Conservation (phyloP, 2,113 vertebrate genomes). For the Puntigrus tetrazona region DNA sequence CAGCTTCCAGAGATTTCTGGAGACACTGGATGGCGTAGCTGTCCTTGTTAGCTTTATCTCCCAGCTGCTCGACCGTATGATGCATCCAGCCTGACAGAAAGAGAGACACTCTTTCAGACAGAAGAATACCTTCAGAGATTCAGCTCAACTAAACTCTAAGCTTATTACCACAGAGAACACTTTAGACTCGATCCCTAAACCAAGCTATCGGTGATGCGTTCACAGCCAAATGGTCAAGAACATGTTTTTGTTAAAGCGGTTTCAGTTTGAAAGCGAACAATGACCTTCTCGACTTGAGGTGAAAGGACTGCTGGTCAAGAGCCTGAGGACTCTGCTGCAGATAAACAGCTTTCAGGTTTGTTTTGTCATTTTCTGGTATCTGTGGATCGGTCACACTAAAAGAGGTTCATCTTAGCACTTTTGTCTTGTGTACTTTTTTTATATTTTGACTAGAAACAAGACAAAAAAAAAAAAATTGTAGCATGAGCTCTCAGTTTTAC, state of each 20-base stretch:
- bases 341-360: background rate
- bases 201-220: background rate
- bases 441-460: no score
- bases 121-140: background rate
- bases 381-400: background rate
- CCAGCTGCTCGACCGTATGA: constrained; percentile 95
- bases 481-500: no score
- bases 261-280: background rate
- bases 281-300: background rate
- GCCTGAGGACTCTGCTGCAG: background rate
- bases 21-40: constrained; percentile 99
- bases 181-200: background rate
- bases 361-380: background rate
- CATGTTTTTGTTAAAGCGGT: background rate
- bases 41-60: constrained; percentile 94
- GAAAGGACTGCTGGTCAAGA: background rate
- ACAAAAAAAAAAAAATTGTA: no score
- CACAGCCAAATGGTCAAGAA: background rate
- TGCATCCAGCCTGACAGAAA: constrained; percentile 92
- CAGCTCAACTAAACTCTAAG: background rate
- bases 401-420: no score
- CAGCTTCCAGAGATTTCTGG: constrained; percentile 95
- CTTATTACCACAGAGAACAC: background rate
- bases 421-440: no score
- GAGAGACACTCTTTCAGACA: background rate